These are phyloP conservation scores for Pteronotus mesoamericanus DNA, from an alignment of 2,797 vertebrate genomes.

Conservation along the genomic window DNA sequence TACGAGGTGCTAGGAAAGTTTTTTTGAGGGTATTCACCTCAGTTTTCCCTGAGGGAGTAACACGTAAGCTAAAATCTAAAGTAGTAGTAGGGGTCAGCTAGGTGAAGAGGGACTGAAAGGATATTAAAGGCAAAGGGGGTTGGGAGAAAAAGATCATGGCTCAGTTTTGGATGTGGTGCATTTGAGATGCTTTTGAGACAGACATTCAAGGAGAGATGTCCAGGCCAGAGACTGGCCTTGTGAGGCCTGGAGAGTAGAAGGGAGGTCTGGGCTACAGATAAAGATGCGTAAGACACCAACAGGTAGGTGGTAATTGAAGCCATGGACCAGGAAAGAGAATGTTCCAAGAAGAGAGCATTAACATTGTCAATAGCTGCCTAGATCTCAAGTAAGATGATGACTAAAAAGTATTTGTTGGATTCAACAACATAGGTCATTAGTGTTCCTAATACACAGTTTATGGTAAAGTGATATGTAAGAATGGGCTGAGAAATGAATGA, in stretches of 20 bases:
- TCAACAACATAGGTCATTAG: not conserved
- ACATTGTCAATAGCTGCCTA: not conserved
- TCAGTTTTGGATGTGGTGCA: not conserved
- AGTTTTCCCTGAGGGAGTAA: not conserved
- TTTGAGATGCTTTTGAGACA: not conserved
- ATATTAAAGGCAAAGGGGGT: not conserved
- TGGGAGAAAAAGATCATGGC: not conserved
- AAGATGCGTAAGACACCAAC: not conserved
- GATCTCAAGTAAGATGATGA: not conserved
- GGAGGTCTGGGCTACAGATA: not conserved
- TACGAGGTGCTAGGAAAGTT: not conserved
- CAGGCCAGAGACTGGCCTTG: not conserved
- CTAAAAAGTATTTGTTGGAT: not conserved
- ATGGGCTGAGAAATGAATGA: not conserved
- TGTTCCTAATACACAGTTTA: not conserved
- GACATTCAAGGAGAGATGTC: not conserved
- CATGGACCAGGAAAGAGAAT: not conserved
- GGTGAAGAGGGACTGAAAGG: not conserved
- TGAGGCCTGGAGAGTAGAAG: not conserved
- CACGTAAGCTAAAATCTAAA: not conserved
- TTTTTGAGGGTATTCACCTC: not conserved
- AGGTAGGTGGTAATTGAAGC: not conserved
- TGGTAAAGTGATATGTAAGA: not conserved
- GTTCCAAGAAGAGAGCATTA: not conserved
- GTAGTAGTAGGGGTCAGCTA: not conserved